Base-by-base conservation (phyloP, 2,888 invertebrate species). In the Brenthis ino region DNA sequence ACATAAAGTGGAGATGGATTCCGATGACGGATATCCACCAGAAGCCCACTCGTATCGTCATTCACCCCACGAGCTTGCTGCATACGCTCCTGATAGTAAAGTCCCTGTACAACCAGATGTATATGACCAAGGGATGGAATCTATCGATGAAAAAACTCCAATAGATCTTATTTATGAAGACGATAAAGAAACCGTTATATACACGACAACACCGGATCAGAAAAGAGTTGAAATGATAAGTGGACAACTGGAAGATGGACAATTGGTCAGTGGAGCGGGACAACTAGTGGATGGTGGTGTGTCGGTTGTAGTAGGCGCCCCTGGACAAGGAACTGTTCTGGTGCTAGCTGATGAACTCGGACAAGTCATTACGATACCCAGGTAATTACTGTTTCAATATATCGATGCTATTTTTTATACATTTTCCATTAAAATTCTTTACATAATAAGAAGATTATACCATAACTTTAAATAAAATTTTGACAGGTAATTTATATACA, bases 121-220 rank as follows among this genome's bases (percentile, higher is more conserved):
- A 48, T 85, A 91, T 80, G 88, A 93, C 74, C 89, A 91, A 77
- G 89, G 91, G 74, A 88, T 93, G 93, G 88, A 91, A 75, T 88
- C 89, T 16, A 89, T 93, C 47, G 95, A 95, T 79, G 95, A 95
- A 85, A 95, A 95, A 82, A 96, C 93, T 64, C 96, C 96, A 77
- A 96, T 96, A 84, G 96, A 97, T 86, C 91, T 97, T 79, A 97
- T 97, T 80, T 97, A 96, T 87, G 96, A 96, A 82, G 96, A 96
- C 80, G 96, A 96, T 58, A 96, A 96, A 82, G 96, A 97, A 84
- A 96, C 96, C 3, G 96, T 97, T 71, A 96, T 96, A 84, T 97
- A 97, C 80, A 96, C 96, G 64, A 95, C 96, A 71, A 94, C 95
- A 13, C 95, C 95, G 69, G 96, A 96, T 82, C 96, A 96, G 82